Conservation (phyloP, 2,113 vertebrate species). For the Istiophorus platypterus region DNA sequence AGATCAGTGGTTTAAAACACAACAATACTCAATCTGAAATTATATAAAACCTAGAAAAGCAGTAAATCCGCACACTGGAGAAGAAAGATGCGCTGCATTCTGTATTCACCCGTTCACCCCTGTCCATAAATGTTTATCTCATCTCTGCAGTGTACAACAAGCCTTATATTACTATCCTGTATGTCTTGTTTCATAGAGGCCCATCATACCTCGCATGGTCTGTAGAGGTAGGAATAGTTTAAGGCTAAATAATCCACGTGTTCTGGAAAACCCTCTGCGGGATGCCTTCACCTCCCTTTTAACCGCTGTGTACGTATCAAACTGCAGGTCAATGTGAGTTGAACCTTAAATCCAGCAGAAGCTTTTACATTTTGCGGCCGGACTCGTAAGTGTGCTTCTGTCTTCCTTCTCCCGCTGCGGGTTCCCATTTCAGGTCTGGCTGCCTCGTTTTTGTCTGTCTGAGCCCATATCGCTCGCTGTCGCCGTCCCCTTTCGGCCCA, state of each 20-base stretch:
- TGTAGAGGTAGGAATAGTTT: constrained; percentile 24
- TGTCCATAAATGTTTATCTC: constrained; percentile 17
- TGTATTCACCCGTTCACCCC: background rate
- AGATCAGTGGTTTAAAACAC: no score
- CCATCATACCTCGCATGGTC: constrained; percentile 3
- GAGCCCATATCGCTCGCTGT: constrained; percentile 42
- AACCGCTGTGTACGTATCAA: constrained; percentile 51
- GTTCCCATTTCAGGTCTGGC: constrained; percentile 58
- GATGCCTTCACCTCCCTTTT: constrained; percentile 26
- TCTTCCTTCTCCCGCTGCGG: background rate
- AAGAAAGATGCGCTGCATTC: background rate
- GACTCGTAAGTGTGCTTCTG: constrained; percentile 24
- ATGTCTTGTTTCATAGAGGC: background rate
- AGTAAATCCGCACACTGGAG: no score
- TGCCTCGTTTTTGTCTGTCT: constrained; percentile 39
- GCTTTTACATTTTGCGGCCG: constrained; percentile 53
- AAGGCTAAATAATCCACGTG: constrained; percentile 42
- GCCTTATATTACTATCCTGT: background rate
- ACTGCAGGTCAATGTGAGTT: constrained; percentile 45
- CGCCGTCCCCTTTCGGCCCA: constrained; percentile 34
- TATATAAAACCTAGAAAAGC: background rate
- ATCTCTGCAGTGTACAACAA: background rate
- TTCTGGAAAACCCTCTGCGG: constrained; percentile 27
- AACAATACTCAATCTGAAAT: background rate
- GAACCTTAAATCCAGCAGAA: constrained; percentile 57